Evolutionary conservation across 2,797 vertebrate species (phyloP), one percentile per base, ranked within the genome.

Genomic region (Cynopterus sphinx): DNA sequence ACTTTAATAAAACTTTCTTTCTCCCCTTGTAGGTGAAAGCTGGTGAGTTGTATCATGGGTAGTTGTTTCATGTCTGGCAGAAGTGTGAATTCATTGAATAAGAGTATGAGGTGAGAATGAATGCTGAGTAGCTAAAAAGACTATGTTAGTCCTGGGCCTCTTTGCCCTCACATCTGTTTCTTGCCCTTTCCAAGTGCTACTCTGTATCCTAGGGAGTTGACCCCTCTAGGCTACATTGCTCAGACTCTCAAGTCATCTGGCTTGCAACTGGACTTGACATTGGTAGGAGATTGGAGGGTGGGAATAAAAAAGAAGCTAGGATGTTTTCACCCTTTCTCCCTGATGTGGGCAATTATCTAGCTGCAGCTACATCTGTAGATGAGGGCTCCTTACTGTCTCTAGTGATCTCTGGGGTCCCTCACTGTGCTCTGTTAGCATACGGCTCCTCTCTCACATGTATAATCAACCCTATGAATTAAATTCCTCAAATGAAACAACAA

Each of bases 261-360:
- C 22, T 41, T 84, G 11, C 28, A 67, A 92, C 5, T 90, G 36
- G 43, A 57, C 9, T 92, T 87, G 65, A 39, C 73, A 93, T 82
- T 53, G 61, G 26, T 94, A 70, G 71, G 51, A 85, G 33, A 92
- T 33, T 90, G 49, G 43, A 84, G 24, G 8, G 28, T n/a, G 75
- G 43, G n/a, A 92, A 74, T 51, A 41, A 91, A 46, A 95, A 85
- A 81, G 39, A 86, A 84, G 26, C 36, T 59, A 65, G 73, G 70
- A 21, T 91, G 22, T 78, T 53, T 91, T 67, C 11, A 41, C 55
- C n/a, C 67, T 71, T 82, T 91, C 36, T 85, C 26, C 86, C 68
- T 90, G 55, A 89, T 83, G 74, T 94, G 41, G 33, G 36, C 13
- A 89, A 22, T 86, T 93, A 49, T 89, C 68, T 22, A 78, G 85